Evolutionary conservation across 1,140 invertebrate species (phyloP).

Genomic region (Zaprionus camerounensis): DNA sequence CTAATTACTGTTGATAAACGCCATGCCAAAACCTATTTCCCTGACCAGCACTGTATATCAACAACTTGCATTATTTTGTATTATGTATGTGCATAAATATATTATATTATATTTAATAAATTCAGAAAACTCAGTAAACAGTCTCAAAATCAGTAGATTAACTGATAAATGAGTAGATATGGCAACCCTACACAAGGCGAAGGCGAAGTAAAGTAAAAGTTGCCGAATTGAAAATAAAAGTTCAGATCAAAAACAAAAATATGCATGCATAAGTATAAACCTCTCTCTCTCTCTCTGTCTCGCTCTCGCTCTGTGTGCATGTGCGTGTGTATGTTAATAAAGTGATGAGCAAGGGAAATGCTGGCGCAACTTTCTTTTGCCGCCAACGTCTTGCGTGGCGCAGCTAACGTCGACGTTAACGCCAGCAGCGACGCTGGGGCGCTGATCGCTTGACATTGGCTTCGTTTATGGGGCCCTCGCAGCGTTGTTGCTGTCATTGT

Average conservation of each 20-base stretch:
- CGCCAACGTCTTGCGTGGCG: constrained; percentile 18
- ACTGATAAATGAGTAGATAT: no score
- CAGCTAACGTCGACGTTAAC: constrained; percentile 8
- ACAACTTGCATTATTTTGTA: no score
- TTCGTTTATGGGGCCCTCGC: constrained; percentile 31
- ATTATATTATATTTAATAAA: no score
- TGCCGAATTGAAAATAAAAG: constrained; percentile 54
- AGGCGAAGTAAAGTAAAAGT: constrained; percentile 51
- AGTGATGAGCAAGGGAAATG: constrained; percentile 53
- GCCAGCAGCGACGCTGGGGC: constrained; percentile 18
- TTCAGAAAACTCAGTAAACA: no score
- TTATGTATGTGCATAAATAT: no score
- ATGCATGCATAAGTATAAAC: constrained; percentile 15
- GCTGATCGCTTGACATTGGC: constrained; percentile 69
- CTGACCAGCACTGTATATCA: no score
- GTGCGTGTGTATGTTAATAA: constrained; percentile 22
- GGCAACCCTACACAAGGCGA: no score
- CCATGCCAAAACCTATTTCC: no score
- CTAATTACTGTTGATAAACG: no score
- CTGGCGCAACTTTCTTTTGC: constrained; percentile 67
- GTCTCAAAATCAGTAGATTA: no score
- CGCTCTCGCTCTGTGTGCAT: not conserved
- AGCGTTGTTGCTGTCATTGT: constrained; percentile 6
- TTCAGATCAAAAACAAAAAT: constrained; percentile 38
- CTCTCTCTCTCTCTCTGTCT: no score